phyloP scores from a whole-genome alignment of 2,888 invertebrate species.

The Caenorhabditis zanzibari region DNA sequence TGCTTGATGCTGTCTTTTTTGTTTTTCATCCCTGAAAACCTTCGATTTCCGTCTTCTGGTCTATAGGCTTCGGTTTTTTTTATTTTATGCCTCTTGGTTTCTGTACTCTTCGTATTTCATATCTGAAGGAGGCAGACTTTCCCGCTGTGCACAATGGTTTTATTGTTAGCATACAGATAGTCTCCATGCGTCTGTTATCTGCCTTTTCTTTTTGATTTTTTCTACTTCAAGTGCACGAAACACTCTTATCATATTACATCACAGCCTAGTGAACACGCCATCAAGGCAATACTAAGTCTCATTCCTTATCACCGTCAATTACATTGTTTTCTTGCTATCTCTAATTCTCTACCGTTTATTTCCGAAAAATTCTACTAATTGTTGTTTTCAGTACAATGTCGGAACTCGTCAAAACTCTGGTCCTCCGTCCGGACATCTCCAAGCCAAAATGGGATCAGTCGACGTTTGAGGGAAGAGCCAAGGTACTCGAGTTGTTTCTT shows the following conservation, averaged over 20 bases:
- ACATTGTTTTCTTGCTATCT: slow-evolving; percentile 31
- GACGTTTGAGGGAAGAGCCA: slow-evolving; percentile 71
- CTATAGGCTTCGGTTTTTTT: too few relatives aligned
- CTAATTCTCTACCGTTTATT: neutral
- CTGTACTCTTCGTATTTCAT: slow-evolving; percentile 24
- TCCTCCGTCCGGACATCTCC: slow-evolving; percentile 87
- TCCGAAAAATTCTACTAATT: slow-evolving; percentile 10
- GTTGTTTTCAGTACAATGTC: slow-evolving; percentile 55
- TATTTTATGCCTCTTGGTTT: slow-evolving; percentile 36
- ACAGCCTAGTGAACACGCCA: slow-evolving; percentile 59
- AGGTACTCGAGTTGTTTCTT: slow-evolving; percentile 23
- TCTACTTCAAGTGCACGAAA: slow-evolving; percentile 56
- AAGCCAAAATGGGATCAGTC: slow-evolving; percentile 94
- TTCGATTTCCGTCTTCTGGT: too few relatives aligned
- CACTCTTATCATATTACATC: slow-evolving; percentile 68
- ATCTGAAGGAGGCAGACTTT: slow-evolving; percentile 11
- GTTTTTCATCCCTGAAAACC: neutral
- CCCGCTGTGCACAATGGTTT: slow-evolving; percentile 29
- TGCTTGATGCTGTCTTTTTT: neutral
- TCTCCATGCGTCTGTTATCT: slow-evolving; percentile 34
- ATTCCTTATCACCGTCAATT: slow-evolving; percentile 15
- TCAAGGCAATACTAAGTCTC: slow-evolving; percentile 25
- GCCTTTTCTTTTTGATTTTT: slow-evolving; percentile 3
- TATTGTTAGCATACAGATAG: slow-evolving; percentile 14
- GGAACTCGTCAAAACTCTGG: slow-evolving; percentile 75